Evolutionary conservation across 1,140 invertebrate species (phyloP).

Genomic region (Trigoniulus corallinus): DNA sequence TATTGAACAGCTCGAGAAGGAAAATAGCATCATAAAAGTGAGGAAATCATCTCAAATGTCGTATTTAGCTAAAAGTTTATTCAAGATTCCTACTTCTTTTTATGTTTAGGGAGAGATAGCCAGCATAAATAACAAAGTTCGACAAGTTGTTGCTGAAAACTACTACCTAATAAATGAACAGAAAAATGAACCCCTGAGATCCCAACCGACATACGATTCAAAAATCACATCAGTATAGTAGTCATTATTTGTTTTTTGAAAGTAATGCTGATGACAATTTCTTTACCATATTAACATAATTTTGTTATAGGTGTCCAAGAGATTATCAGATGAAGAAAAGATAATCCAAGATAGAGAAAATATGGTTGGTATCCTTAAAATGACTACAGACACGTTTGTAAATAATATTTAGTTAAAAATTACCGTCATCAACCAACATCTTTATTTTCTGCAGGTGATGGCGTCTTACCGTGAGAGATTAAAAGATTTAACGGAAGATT

Average conservation of each 20-base stretch:
- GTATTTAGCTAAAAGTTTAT: background rate
- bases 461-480: no score
- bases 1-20: slow-evolving; percentile 60
- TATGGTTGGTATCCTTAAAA: no score
- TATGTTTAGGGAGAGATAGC: background rate
- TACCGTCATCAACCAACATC: no score
- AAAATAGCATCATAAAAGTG: slow-evolving; percentile 32
- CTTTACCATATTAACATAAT: no score
- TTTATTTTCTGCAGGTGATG: no score
- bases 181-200: slow-evolving; percentile 40
- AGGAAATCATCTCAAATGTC: background rate
- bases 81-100: background rate
- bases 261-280: no score
- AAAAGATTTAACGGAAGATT: no score
- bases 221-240: background rate
- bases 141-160: slow-evolving; percentile 61
- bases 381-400: no score
- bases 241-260: background rate
- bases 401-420: no score
- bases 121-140: slow-evolving; percentile 56
- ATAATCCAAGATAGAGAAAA: no score
- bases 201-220: slow-evolving; percentile 3
- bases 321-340: background rate
- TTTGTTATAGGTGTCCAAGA: background rate
- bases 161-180: slow-evolving; percentile 54